A percentile compares a stretch with the other conserved stretches of the same genome.
These are phyloP conservation scores for Diplodus puntazzo DNA, from an alignment of 2,797 vertebrate genomes.

Conservation along the genomic window DNA sequence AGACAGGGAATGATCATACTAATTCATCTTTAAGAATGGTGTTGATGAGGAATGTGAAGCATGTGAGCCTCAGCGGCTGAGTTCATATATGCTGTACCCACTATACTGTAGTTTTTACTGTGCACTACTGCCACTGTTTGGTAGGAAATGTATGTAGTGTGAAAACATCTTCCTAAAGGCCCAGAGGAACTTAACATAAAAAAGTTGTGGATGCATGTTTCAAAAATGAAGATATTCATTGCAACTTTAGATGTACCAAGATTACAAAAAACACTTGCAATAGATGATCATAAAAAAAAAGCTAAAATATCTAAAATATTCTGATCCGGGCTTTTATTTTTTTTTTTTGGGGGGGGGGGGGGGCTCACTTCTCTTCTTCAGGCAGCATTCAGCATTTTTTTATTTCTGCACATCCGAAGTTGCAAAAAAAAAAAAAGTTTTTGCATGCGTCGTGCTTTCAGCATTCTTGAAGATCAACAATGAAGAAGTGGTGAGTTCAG, in stretches of 20 bases:
- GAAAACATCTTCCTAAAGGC: neutral
- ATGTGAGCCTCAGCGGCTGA: conserved; percentile 52
- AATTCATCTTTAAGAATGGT: neutral
- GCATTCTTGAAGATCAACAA: too few species aligned
- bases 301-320: too few species aligned
- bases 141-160: too few species aligned
- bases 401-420: conserved; percentile 19
- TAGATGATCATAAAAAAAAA: too few species aligned
- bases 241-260: conserved; percentile 6
- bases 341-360: too few species aligned
- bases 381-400: conserved; percentile 20
- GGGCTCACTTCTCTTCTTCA: neutral
- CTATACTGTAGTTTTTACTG: neutral
- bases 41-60: conserved; percentile 43
- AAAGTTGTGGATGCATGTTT: neutral
- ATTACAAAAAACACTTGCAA: neutral
- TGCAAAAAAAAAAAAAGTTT: too few species aligned
- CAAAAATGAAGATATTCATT: conserved; percentile 9
- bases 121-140: too few species aligned
- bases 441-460: too few species aligned
- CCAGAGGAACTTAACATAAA: neutral
- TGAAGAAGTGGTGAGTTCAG: too few species aligned
- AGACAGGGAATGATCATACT: conserved; percentile 9
- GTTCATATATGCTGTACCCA: neutral
- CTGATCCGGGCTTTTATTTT: too few species aligned